Base-by-base conservation (phyloP, 2,113 vertebrate genomes). In the Emberiza fucata region DNA sequence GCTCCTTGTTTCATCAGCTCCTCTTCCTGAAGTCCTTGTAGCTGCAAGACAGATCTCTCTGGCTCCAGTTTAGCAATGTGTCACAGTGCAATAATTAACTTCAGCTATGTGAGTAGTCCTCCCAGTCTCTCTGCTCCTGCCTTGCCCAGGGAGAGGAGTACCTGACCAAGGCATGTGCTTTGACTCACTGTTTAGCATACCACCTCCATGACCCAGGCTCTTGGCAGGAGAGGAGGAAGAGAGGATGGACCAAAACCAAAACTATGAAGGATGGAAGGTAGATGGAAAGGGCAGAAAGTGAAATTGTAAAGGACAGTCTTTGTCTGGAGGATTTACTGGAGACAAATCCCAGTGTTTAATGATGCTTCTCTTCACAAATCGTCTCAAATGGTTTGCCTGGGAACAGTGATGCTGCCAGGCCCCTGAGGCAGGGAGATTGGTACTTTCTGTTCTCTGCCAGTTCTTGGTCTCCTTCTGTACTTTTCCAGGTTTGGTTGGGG, bases 1-100 rank as follows among this genome's bases (percentile, higher is more conserved):
- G 40, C 54, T 91, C 39, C 33, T 79, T 71, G 23, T 53, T 82
- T 61, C 73, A 53, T 29, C 35, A 35, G 0, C 33, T 71, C 4
- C 4, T 64, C 12, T 54, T 73, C 45, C 31, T 19, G 2, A 28
- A 54, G 53, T 35, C 16, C 48, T 88, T 28, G 7, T 2, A 73
- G 40, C 71, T 86, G 63, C 59, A 64, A 56, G 80, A 48, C 19
- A 29, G 29, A 47, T 22, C 48, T 51, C 33, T 78, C 23, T 47
- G 76, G 57, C 51, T 47, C 29, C 0, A 0, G 12, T 45, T 39
- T 35, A 88, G 45, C 13, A 11, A 8, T 18, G 20, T 0, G 0
- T 44, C 47, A 5, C 0, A 1, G 19, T 66, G 37, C 35, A 47
- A 51, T 24, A n/a, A 37, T 77, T 54, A 24, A 65, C 3, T 63